Conservation (phyloP, 2,113 vertebrate species). For the Phalacrocorax brasilianus region DNA sequence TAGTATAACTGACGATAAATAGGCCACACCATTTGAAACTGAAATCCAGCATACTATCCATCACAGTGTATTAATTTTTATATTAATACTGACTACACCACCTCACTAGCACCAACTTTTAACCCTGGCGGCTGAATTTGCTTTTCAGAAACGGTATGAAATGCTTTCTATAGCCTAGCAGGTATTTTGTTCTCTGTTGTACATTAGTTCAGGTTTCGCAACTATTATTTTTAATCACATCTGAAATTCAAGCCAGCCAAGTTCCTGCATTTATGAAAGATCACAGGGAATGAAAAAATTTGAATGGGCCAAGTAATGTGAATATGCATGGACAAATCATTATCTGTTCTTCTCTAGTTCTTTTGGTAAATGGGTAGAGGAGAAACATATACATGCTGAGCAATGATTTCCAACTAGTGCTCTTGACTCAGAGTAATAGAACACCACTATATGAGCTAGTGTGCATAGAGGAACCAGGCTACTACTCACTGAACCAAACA, state of each 20-base stretch:
- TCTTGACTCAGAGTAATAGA: background rate
- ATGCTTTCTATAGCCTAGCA: background rate
- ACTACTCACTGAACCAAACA: background rate
- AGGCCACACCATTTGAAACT: background rate
- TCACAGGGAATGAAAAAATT: background rate
- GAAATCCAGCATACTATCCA: background rate
- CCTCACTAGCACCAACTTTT: background rate
- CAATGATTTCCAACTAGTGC: background rate
- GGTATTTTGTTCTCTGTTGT: conserved; percentile 15
- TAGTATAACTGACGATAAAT: background rate
- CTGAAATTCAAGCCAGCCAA: background rate
- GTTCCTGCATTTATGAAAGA: background rate
- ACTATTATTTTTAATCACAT: background rate
- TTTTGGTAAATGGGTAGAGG: background rate
- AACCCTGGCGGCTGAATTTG: background rate
- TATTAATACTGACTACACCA: background rate
- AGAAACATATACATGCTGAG: background rate
- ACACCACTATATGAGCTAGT: background rate
- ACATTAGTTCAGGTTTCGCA: background rate
- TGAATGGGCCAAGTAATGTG: background rate
- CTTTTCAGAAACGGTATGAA: background rate
- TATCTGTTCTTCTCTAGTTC: background rate
- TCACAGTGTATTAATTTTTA: background rate
- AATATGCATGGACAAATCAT: background rate
- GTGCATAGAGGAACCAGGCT: background rate